Percentiles rank a stretch among this genome's conserved stretches.
Evolutionary conservation across 2,113 vertebrate genomes (phyloP).

Genomic region (Agelaius phoeniceus): DNA sequence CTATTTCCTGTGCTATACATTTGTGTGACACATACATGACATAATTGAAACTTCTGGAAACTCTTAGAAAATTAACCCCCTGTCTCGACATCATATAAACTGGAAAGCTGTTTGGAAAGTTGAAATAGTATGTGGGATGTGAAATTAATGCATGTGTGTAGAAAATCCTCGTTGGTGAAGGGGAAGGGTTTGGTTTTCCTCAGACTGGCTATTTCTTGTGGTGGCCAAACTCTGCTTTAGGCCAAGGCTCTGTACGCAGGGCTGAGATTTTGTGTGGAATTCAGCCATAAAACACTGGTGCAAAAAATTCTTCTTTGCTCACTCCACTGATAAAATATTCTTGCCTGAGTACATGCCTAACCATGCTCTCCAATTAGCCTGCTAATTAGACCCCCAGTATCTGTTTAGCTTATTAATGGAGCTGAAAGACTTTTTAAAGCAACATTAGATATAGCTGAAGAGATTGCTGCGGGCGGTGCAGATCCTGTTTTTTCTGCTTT

Average conservation of each 20-base stretch:
- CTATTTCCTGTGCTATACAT: constrained; percentile 54
- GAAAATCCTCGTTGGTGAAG: neutral
- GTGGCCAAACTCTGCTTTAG: neutral
- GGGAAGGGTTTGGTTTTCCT: neutral
- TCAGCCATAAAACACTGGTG: neutral
- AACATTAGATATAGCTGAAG: neutral
- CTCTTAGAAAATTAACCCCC: constrained; percentile 14
- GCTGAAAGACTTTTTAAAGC: neutral
- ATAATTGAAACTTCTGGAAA: constrained; percentile 59
- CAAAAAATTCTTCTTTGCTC: neutral
- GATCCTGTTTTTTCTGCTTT: neutral
- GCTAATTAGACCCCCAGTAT: constrained; percentile 23
- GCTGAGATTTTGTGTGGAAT: neutral
- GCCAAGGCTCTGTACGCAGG: neutral
- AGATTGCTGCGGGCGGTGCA: neutral
- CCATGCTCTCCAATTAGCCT: neutral
- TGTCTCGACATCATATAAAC: neutral
- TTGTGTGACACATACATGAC: constrained; percentile 37
- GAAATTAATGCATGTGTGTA: neutral
- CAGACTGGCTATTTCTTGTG: neutral
- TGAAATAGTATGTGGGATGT: neutral
- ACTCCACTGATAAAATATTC: neutral
- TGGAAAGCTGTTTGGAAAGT: constrained; percentile 50
- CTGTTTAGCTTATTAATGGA: constrained; percentile 34
- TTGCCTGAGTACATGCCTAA: neutral